Percentiles rank a stretch among this genome's conserved stretches.
Conservation (phyloP, 2,888 invertebrate genomes). For the Acrocyrtus sp. region DNA sequence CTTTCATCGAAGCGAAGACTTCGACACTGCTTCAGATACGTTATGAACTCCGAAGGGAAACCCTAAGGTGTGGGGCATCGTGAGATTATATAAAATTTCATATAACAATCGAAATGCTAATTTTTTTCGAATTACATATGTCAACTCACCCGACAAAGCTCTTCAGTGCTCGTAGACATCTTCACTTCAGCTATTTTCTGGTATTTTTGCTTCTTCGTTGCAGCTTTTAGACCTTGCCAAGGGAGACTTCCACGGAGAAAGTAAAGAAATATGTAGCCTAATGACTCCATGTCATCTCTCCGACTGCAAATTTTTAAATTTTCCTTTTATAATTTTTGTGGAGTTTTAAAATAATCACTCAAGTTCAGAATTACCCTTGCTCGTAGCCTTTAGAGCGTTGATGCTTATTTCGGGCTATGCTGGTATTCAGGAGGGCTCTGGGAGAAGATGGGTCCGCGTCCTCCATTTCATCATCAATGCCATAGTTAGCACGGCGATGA, state of each 20-base stretch:
- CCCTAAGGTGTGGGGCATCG: too few relatives aligned
- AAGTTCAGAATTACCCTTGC: too few relatives aligned
- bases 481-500: too few relatives aligned
- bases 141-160: constrained; percentile 72
- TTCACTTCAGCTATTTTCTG: constrained; percentile 99
- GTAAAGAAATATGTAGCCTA: constrained; percentile 99
- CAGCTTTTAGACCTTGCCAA: constrained; percentile 99
- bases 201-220: constrained; percentile 98
- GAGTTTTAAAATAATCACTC: too few relatives aligned
- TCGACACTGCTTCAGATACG: constrained; percentile 96
- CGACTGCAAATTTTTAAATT: constrained; percentile 80
- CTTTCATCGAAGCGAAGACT: constrained; percentile 95
- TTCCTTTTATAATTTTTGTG: too few relatives aligned
- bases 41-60: constrained; percentile 79
- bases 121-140: neutral
- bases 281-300: constrained; percentile 96
- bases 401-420: too few relatives aligned
- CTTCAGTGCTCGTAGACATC: constrained; percentile 93
- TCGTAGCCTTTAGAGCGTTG: too few relatives aligned
- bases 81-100: neutral
- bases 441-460: too few relatives aligned
- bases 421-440: too few relatives aligned
- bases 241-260: constrained; percentile 98
- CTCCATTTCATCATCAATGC: too few relatives aligned
- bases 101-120: neutral